These are phyloP conservation scores for Phengaris alcon DNA, from an alignment of 2,888 invertebrate species.

Conservation along the genomic window DNA sequence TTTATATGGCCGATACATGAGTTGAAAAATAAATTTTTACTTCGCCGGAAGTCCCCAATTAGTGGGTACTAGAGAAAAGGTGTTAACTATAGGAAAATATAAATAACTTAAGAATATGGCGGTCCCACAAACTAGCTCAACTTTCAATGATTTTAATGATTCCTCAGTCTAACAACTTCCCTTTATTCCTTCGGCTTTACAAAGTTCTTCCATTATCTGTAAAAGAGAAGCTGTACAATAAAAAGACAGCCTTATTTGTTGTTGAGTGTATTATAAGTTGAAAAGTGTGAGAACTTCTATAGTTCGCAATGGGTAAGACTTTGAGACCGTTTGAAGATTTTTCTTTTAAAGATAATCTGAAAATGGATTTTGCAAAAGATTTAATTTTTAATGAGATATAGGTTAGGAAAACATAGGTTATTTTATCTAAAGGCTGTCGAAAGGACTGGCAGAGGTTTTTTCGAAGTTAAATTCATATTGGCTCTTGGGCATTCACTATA, in stretches of 20 bases:
- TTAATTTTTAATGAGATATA: background rate
- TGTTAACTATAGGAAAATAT: background rate
- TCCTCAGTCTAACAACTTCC: background rate
- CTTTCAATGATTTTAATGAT: conserved; percentile 15
- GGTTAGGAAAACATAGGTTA: no score
- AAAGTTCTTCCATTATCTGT: conserved; percentile 24
- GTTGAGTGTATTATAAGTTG: background rate
- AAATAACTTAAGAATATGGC: background rate
- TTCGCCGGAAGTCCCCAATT: no score
- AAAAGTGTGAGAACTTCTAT: background rate
- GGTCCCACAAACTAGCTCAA: background rate
- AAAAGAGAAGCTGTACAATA: conserved; percentile 14
- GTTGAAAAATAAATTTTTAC: no score
- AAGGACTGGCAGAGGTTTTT: no score
- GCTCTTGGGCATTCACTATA: no score
- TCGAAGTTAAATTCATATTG: no score
- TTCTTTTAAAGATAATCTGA: background rate
- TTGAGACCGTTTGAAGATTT: background rate
- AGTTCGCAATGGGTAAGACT: background rate
- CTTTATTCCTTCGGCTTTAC: conserved; percentile 13
- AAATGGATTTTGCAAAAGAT: background rate
- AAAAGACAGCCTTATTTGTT: conserved; percentile 11
- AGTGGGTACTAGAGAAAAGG: no score
- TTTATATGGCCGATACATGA: no score
- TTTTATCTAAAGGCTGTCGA: no score